A percentile compares a stretch with the other conserved stretches of the same genome.
phyloP scores from a whole-genome alignment of 1,140 invertebrate species.

The Ptiloglossa arizonensis region DNA sequence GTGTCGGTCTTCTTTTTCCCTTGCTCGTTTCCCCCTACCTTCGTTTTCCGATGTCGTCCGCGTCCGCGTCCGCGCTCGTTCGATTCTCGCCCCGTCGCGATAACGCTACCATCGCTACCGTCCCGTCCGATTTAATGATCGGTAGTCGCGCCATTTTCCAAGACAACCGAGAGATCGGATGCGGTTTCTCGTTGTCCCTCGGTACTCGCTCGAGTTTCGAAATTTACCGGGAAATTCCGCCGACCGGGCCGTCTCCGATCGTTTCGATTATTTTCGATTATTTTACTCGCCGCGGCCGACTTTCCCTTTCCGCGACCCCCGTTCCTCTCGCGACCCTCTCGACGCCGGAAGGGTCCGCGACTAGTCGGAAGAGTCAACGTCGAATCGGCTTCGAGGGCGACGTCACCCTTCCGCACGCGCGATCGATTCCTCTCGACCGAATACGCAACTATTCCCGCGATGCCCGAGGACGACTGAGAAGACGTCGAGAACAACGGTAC shows the following conservation, averaged over 20 bases:
- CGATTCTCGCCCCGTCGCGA: constrained; percentile 13
- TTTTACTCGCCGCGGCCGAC: too few species aligned
- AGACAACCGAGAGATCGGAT: constrained; percentile 8
- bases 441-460: constrained; percentile 21
- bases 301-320: too few species aligned
- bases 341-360: constrained; percentile 24
- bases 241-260: too few species aligned
- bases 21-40: constrained; percentile 18
- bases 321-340: constrained; percentile 36
- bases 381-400: constrained; percentile 26
- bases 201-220: too few species aligned
- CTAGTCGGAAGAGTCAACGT: constrained; percentile 58
- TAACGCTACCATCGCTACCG: too few species aligned
- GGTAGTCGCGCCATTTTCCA: constrained; percentile 36
- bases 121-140: constrained; percentile 55
- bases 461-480: constrained; percentile 32
- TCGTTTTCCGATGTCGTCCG: too few species aligned
- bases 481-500: constrained; percentile 4
- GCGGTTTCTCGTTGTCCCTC: constrained; percentile 30
- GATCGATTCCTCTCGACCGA: constrained; percentile 59
- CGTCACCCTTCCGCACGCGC: constrained; percentile 15
- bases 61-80: background rate
- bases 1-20: constrained; percentile 22
- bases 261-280: too few species aligned
- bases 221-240: constrained; percentile 54